Evolutionary conservation across 2,113 vertebrate genomes (phyloP).

Genomic region (Microtus montanus): DNA sequence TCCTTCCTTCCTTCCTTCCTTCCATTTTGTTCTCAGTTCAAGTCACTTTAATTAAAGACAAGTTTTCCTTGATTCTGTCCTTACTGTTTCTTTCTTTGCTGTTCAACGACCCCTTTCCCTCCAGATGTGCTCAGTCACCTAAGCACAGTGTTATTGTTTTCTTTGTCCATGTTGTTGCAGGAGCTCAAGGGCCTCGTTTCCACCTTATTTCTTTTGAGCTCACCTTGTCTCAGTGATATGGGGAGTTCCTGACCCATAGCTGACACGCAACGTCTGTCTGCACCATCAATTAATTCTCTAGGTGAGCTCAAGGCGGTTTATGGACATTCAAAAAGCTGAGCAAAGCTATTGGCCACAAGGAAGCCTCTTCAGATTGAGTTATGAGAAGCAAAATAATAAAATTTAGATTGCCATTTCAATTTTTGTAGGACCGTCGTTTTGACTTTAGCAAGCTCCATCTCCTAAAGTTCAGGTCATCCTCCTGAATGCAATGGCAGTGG

Average conservation of each 20-base stretch:
- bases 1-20: neutral
- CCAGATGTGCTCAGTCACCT: neutral
- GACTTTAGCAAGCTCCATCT: neutral
- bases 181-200: neutral
- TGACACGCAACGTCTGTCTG: neutral
- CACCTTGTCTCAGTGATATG: neutral
- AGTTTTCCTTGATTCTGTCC: neutral
- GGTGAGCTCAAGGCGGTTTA: neutral
- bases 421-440: slow-evolving; percentile 3
- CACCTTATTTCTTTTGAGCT: neutral
- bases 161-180: neutral
- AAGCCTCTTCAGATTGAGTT: slow-evolving; percentile 23
- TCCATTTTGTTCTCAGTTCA: neutral
- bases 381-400: neutral
- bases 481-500: neutral
- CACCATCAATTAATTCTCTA: neutral
- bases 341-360: neutral
- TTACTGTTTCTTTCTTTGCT: neutral
- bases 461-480: neutral
- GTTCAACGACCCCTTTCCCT: neutral
- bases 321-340: neutral
- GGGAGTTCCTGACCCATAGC: neutral
- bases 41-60: neutral
- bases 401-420: neutral
- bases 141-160: neutral